These are phyloP conservation scores for Pseudolycoriella hygida DNA, from an alignment of 2,888 invertebrate genomes.

Conservation along the genomic window DNA sequence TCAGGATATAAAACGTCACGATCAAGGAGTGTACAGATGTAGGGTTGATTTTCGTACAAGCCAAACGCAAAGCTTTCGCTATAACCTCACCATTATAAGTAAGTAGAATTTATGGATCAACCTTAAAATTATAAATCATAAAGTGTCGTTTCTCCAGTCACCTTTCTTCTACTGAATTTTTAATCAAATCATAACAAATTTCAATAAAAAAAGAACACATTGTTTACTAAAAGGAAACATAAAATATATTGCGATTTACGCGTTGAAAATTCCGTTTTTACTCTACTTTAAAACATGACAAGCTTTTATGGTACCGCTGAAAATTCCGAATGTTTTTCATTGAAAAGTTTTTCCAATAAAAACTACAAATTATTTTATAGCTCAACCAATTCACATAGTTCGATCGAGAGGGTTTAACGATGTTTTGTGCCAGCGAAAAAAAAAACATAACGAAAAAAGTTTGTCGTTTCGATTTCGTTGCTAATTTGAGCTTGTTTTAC, in stretches of 20 bases:
- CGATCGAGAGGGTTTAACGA: no score
- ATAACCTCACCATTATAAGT: conserved; percentile 84
- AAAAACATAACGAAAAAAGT: no score
- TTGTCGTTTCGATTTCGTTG: no score
- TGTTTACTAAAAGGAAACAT: no score
- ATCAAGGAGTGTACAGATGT: conserved; percentile 80
- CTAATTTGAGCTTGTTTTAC: no score
- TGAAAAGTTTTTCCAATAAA: not conserved
- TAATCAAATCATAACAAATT: no score
- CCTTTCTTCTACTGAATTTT: no score
- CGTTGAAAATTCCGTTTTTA: not conserved
- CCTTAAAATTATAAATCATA: no score
- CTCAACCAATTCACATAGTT: not conserved
- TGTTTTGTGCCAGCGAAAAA: no score
- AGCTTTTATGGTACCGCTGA: not conserved
- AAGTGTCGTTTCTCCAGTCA: no score
- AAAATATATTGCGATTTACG: not conserved
- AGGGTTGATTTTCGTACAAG: conserved; percentile 79
- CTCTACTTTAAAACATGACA: not conserved
- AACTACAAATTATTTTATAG: conserved; percentile 1
- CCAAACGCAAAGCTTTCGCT: conserved; percentile 74
- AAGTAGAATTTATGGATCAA: conserved; percentile 28
- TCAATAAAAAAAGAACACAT: no score
- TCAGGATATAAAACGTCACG: conserved; percentile 63
- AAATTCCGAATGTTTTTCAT: not conserved